Evolutionary conservation across 2,888 invertebrate species (phyloP), one percentile per base, ranked within the genome.

Genomic region (Cantharis rustica): DNA sequence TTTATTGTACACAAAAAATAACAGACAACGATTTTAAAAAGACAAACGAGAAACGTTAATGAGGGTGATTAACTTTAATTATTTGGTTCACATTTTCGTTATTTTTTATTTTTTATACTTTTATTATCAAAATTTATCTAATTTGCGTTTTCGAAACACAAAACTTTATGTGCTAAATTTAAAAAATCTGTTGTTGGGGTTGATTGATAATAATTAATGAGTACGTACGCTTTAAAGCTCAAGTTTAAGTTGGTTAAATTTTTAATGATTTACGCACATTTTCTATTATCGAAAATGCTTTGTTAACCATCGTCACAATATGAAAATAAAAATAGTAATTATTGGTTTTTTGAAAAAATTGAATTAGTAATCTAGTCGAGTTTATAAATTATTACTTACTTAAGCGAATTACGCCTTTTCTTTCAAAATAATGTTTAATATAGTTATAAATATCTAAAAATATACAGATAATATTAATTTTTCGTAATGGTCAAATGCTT

Each of bases 61-160:
- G 66, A 66, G 61, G 63, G 72, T 16, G 61, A 72, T 72, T 72
- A 72, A 16, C 47, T 47, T 72, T 72, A 72, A 66, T 23, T 72
- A 72, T 72, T 72, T 15, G 63, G n/a, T 16, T 17, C 72, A 66
- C 66, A 72, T 72, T 72, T 72, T 66, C 13, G 47, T n/a, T 47
- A 47, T 47, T 47, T 13, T 47, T 47, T n/a, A 47, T 47, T 47
- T 47, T 47, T n/a, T 47, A 47, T n/a, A 47, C n/a, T 47, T 47
- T n/a, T 47, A 47, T 47, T 47, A 47, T 47, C n/a, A 47, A 47
- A n/a, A 47, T 47, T 47, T 47, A 47, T 47, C 47, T 47, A 47
- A 47, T 47, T 47, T 47, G n/a, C 47, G 47, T 47, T 47, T 47
- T n/a, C 47, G 5, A n/a, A 47, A 47, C 47, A 47, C 47, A 47